These are phyloP conservation scores for Morpho helenor DNA, from an alignment of 2,888 invertebrate genomes.

Conservation along the genomic window DNA sequence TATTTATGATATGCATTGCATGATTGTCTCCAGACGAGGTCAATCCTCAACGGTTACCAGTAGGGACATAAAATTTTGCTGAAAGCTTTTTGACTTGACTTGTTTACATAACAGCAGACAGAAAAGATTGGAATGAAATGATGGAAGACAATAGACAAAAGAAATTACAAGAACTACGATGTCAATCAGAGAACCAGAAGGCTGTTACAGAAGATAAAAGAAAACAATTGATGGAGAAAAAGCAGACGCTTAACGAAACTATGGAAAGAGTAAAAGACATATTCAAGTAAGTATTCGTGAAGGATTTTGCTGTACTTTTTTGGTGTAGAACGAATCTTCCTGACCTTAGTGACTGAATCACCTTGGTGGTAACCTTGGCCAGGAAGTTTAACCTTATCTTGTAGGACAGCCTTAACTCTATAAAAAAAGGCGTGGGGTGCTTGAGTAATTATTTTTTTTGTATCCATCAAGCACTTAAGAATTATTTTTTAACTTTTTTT, in stretches of 20 bases:
- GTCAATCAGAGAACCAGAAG: conserved; percentile 38
- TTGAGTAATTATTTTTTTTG: background rate
- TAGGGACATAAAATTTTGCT: too few relatives aligned
- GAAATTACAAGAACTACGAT: conserved; percentile 33
- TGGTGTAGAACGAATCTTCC: background rate
- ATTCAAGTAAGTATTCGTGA: conserved; percentile 46
- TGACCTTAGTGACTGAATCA: too few relatives aligned
- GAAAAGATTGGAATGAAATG: conserved; percentile 54
- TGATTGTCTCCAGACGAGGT: too few relatives aligned
- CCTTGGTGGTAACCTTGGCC: background rate
- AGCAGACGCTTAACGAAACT: conserved; percentile 32
- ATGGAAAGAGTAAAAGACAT: conserved; percentile 51
- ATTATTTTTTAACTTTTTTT: too few relatives aligned
- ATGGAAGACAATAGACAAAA: conserved; percentile 32
- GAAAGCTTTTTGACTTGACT: too few relatives aligned
- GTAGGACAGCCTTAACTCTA: background rate
- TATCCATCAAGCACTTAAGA: too few relatives aligned
- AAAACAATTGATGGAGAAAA: conserved; percentile 31
- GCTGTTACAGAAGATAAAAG: conserved; percentile 37
- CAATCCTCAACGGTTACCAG: too few relatives aligned
- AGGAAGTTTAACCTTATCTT: background rate
- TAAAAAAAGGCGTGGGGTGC: background rate
- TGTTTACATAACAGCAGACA: conserved; percentile 41
- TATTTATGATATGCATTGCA: too few relatives aligned
- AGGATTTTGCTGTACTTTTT: background rate